phyloP scores from a whole-genome alignment of 2,113 vertebrate species.

The Lagopus muta region DNA sequence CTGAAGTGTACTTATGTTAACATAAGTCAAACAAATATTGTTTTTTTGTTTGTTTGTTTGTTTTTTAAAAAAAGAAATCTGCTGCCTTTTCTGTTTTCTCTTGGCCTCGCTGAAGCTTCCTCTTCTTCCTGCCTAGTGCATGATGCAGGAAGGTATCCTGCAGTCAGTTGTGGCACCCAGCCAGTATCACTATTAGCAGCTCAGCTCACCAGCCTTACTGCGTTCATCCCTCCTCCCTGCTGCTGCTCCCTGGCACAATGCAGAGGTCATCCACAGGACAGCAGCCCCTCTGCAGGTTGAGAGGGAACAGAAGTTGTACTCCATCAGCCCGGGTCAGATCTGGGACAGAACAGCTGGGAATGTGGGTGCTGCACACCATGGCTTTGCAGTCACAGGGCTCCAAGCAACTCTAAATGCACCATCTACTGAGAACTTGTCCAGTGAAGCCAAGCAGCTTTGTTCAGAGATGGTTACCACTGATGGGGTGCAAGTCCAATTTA shows the following conservation, averaged over 20 bases:
- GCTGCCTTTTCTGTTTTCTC: neutral
- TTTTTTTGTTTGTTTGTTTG: too few relatives aligned
- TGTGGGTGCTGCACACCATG: neutral
- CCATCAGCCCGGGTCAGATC: rapidly evolving
- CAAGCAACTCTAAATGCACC: neutral
- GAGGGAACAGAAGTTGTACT: neutral
- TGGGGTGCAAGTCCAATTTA: neutral
- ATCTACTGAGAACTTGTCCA: neutral
- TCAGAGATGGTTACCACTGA: neutral
- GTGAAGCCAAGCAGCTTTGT: neutral
- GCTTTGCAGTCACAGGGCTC: neutral
- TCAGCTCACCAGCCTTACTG: neutral
- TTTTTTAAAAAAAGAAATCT: neutral
- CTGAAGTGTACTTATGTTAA: neutral
- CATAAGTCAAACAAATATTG: neutral
- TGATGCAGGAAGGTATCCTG: neutral
- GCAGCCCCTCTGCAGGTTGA: neutral
- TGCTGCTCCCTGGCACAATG: neutral
- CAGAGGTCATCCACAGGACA: neutral
- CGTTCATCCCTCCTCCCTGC: conserved; percentile 26
- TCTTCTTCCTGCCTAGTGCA: neutral
- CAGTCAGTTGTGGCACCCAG: neutral
- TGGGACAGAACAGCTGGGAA: conserved; percentile 47
- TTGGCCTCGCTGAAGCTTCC: neutral
- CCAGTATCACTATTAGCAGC: neutral